Base-by-base conservation (phyloP, 2,888 invertebrate species). In the Orthonevra nobilis region DNA sequence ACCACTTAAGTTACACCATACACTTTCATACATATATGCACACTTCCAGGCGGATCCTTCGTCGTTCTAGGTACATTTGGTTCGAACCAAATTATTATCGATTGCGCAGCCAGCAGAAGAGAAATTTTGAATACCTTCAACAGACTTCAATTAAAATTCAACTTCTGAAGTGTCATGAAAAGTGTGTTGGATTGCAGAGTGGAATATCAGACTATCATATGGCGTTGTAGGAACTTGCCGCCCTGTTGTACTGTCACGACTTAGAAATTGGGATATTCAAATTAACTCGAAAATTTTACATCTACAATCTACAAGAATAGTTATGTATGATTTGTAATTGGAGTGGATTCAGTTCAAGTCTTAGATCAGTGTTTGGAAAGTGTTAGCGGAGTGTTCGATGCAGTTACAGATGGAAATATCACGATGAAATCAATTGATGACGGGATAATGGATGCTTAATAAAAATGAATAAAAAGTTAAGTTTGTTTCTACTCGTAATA, bases 141-240 rank as follows among this genome's bases (percentile, higher is more conserved):
- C 64, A 60, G 77, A 72, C 52, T 77, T 70, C 77, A 77, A 77
- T 77, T 77, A 77, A 77, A 77, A 77, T 48, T 60, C 46, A 72
- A 61, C 77, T 66, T 72, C 66, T 70, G 30, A 72, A 58, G 70
- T 72, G 77, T 52, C 60, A 66, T 34, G 48, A 61, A 66, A 61
- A 77, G 54, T 48, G 50, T 75, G 60, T 46, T 54, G 34, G 23
- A 7, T 44, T 10, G 28, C 6, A 44, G 14, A 7, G 14, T 44
- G 26, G 23, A 20, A 12, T 12, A 14, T 32, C 34, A 17, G 32
- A 28, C 34, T 63, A 30, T 30, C 26, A 46, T n/a, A n/a, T n/a
- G n/a, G n/a, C n/a, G n/a, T n/a, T n/a, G n/a, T n/a, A n/a, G n/a
- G n/a, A n/a, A n/a, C n/a, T n/a, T n/a, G n/a, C n/a, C n/a, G n/a